Evolutionary conservation across 2,888 invertebrate species (phyloP).

Genomic region (Plebejus anna): DNA sequence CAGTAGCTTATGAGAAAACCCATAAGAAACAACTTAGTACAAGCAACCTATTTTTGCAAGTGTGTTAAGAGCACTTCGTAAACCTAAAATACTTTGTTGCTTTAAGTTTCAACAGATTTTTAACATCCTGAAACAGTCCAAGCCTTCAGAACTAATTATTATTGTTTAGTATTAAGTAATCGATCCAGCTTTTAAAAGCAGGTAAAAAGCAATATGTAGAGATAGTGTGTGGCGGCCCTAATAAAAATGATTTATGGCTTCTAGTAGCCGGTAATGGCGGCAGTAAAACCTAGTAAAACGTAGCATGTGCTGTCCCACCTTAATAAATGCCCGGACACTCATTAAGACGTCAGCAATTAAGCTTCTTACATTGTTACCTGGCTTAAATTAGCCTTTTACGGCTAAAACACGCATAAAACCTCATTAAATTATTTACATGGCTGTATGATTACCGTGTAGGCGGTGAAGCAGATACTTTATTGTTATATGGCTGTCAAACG

Average conservation of each 20-base stretch:
- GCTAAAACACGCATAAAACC: not conserved
- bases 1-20: too few relatives aligned
- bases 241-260: conserved; percentile 13
- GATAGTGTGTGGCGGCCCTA: not conserved
- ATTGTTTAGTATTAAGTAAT: not conserved
- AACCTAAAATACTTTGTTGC: not conserved
- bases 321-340: conserved; percentile 16
- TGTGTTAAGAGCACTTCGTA: too few relatives aligned
- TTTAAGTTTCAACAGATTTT: not conserved
- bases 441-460: not conserved
- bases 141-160: not conserved
- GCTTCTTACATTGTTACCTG: conserved; percentile 11
- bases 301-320: conserved; percentile 17
- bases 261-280: conserved; percentile 11
- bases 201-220: not conserved
- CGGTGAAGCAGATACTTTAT: not conserved
- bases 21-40: too few relatives aligned
- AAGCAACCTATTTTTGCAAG: too few relatives aligned
- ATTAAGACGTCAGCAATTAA: conserved; percentile 20
- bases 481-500: not conserved
- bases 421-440: not conserved
- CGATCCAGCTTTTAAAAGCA: conserved; percentile 3
- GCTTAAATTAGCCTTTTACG: not conserved
- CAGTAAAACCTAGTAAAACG: not conserved
- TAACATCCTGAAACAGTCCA: not conserved